A percentile compares a stretch with the other conserved stretches of the same genome.
Evolutionary conservation across 2,888 invertebrate genomes (phyloP).

Genomic region (Liposcelis brunnea): DNA sequence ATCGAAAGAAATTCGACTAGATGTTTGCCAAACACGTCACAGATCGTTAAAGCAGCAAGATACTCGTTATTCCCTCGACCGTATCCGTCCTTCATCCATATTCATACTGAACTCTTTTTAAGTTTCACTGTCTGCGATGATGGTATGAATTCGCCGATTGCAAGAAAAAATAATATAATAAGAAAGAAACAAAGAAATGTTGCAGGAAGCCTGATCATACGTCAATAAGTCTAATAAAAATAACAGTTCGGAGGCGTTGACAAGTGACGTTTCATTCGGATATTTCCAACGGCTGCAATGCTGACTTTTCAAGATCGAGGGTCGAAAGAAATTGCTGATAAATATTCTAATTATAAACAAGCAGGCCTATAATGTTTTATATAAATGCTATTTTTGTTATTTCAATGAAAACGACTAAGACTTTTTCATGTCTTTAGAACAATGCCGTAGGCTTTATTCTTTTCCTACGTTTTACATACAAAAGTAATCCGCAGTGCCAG

Average conservation of each 20-base stretch:
- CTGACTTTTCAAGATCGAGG: too few relatives aligned
- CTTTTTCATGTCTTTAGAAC: too few relatives aligned
- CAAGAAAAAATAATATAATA: conserved; percentile 19
- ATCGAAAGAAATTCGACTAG: neutral
- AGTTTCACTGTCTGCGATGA: neutral
- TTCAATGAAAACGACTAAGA: too few relatives aligned
- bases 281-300: neutral
- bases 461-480: too few relatives aligned
- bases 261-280: conserved; percentile 4
- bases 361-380: too few relatives aligned
- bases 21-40: too few relatives aligned
- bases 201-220: conserved; percentile 1
- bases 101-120: too few relatives aligned
- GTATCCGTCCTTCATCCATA: neutral
- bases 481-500: too few relatives aligned
- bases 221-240: conserved; percentile 4
- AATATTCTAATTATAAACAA: too few relatives aligned
- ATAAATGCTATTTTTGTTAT: too few relatives aligned
- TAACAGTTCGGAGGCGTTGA: conserved; percentile 3
- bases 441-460: too few relatives aligned
- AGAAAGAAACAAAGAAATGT: conserved; percentile 20
- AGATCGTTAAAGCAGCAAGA: neutral
- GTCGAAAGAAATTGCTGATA: too few relatives aligned
- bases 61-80: neutral
- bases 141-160: neutral